phyloP scores from a whole-genome alignment of 2,888 invertebrate species.

The Lomographa bimaculata region DNA sequence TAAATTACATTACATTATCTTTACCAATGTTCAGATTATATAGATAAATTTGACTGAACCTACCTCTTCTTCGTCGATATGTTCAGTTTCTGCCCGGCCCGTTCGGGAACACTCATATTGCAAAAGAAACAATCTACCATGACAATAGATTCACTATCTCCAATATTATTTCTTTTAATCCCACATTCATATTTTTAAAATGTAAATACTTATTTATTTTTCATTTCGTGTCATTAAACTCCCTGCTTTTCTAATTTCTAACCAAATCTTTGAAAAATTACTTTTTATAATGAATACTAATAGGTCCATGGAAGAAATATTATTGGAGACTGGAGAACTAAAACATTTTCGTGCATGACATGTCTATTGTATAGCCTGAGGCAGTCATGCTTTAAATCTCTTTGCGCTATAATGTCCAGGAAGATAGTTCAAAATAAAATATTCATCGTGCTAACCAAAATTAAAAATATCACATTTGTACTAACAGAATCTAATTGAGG shows the following conservation, averaged over 20 bases:
- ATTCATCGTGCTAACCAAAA: constrained; percentile 14
- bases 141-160: constrained; percentile 79
- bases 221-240: too few species aligned
- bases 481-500: constrained; percentile 61
- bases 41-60: constrained; percentile 70
- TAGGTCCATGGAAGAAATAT: constrained; percentile 58
- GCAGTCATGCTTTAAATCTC: constrained; percentile 23
- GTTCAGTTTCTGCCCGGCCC: constrained; percentile 73
- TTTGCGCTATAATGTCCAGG: constrained; percentile 6
- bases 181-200: too few species aligned
- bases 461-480: constrained; percentile 23
- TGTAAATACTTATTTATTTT: constrained; percentile 15
- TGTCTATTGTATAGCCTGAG: constrained; percentile 20
- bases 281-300: background rate
- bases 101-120: constrained; percentile 73
- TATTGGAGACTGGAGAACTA: constrained; percentile 67
- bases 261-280: background rate
- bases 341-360: constrained; percentile 41
- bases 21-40: constrained; percentile 45
- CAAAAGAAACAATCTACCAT: constrained; percentile 83
- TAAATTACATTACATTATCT: constrained; percentile 39
- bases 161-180: constrained; percentile 70
- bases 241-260: background rate
- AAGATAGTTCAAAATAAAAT: constrained; percentile 21
- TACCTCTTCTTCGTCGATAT: constrained; percentile 76